Evolutionary conservation across 1,140 invertebrate genomes (phyloP).

Genomic region (Trissolcus basalis): DNA sequence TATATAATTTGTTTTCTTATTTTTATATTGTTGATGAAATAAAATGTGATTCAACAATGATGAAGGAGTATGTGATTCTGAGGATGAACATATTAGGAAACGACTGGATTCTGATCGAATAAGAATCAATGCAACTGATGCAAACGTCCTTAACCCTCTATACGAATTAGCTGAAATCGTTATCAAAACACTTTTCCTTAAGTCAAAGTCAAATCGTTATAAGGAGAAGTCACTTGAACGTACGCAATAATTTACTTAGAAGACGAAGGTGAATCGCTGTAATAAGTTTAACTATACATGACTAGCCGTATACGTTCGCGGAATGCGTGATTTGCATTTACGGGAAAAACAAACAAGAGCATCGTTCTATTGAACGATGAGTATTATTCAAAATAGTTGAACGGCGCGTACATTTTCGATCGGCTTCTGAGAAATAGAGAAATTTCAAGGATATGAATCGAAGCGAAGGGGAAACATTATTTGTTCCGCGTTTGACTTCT

Average conservation of each 20-base stretch:
- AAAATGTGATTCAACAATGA: no score
- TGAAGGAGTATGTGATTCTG: no score
- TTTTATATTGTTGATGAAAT: no score
- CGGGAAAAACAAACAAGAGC: constrained; percentile 27
- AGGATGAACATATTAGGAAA: no score
- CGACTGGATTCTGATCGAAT: no score
- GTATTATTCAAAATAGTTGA: constrained; percentile 42
- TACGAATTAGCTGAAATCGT: background rate
- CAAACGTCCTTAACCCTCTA: constrained; percentile 36
- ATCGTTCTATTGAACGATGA: background rate
- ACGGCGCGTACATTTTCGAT: constrained; percentile 1
- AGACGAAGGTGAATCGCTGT: constrained; percentile 33
- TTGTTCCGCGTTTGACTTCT: constrained; percentile 66
- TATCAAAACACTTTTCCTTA: constrained; percentile 45
- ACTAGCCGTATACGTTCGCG: constrained; percentile 8
- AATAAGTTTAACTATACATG: constrained; percentile 23
- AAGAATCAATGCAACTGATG: no score
- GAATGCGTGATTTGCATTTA: constrained; percentile 39
- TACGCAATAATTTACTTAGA: constrained; percentile 28
- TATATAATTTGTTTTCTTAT: no score
- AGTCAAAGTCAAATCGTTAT: constrained; percentile 45
- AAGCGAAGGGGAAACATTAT: constrained; percentile 58
- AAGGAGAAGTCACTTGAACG: constrained; percentile 23
- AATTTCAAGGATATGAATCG: constrained; percentile 43
- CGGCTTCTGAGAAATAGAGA: constrained; percentile 53